These are phyloP conservation scores for Aspidapion aeneum DNA, from an alignment of 2,888 invertebrate genomes.

Conservation along the genomic window DNA sequence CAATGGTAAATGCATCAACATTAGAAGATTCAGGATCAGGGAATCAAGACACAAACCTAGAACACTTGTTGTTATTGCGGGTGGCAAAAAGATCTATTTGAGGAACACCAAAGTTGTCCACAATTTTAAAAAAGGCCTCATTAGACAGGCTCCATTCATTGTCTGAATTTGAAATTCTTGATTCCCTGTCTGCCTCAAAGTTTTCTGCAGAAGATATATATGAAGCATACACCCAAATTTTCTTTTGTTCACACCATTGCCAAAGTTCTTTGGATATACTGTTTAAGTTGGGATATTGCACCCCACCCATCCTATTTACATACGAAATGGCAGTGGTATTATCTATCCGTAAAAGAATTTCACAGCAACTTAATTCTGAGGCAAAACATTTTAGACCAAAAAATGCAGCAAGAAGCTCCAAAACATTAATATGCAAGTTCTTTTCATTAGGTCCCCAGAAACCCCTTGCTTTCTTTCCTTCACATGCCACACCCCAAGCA, in stretches of 20 bases:
- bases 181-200: constrained; percentile 23
- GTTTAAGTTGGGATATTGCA: constrained; percentile 7
- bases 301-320: constrained; percentile 19
- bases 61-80: constrained; percentile 3
- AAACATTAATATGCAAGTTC: constrained; percentile 8
- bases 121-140: constrained; percentile 6
- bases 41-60: background rate
- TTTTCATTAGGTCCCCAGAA: background rate
- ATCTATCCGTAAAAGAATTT: constrained; percentile 6
- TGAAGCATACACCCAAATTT: constrained; percentile 5
- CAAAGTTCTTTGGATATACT: constrained; percentile 8
- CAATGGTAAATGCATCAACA: constrained; percentile 7
- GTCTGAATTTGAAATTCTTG: constrained; percentile 8
- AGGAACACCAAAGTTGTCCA: constrained; percentile 5
- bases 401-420: constrained; percentile 14
- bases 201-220: constrained; percentile 20
- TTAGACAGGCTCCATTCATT: constrained; percentile 1
- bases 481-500: constrained; percentile 4
- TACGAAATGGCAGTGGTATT: constrained; percentile 10
- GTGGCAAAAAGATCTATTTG: background rate
- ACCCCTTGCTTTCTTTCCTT: background rate
- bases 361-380: background rate
- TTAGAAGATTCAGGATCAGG: constrained; percentile 7
- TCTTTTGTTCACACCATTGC: constrained; percentile 11
- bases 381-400: constrained; percentile 13